Evolutionary conservation across 2,888 invertebrate genomes (phyloP).

Genomic region (Fissipunctia ypsillon): DNA sequence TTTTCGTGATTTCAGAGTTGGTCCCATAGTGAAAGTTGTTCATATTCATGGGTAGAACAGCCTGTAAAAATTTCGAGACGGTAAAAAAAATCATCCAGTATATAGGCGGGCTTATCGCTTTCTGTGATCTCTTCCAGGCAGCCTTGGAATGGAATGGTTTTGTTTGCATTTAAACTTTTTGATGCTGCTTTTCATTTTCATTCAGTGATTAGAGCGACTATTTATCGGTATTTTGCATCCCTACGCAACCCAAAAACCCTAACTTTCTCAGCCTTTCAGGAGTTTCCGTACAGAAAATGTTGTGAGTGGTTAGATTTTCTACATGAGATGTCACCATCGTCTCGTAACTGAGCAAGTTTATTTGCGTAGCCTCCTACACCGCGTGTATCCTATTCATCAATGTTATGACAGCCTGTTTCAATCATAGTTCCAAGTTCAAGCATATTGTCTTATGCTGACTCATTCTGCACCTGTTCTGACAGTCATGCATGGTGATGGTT

Average conservation of each 20-base stretch:
- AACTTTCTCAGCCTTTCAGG: neutral
- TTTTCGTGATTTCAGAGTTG: too few species aligned
- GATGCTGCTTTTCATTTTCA: neutral
- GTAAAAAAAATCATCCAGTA: too few species aligned
- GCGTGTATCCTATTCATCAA: neutral
- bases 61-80: too few species aligned
- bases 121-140: too few species aligned
- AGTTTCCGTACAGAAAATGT: neutral
- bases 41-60: too few species aligned
- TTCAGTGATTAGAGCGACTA: too few species aligned
- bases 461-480: constrained; percentile 48
- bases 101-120: too few species aligned
- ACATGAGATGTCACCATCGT: too few species aligned
- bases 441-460: constrained; percentile 40
- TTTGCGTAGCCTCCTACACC: neutral
- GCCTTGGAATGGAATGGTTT: too few species aligned
- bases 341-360: neutral
- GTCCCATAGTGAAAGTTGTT: too few species aligned
- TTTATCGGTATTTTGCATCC: neutral
- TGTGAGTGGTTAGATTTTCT: neutral
- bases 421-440: constrained; percentile 25
- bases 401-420: constrained; percentile 28
- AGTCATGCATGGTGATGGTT: constrained; percentile 10
- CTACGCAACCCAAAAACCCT: too few species aligned
- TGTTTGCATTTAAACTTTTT: neutral